These are phyloP conservation scores for Threskiornis aethiopicus DNA, from an alignment of 2,797 vertebrate genomes.

Conservation along the genomic window DNA sequence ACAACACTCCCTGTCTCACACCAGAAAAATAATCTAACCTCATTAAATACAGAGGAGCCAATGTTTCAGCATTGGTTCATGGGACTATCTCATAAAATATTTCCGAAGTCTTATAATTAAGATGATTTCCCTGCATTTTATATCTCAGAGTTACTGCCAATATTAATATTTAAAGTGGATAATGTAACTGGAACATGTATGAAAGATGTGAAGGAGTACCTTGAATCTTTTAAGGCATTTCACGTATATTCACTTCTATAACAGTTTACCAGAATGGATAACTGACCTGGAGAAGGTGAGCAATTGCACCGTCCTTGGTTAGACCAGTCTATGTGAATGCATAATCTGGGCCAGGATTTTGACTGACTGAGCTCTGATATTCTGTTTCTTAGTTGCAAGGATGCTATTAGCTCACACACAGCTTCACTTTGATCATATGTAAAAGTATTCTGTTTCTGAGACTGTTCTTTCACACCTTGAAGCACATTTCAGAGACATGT, in stretches of 20 bases:
- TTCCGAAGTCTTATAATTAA: not conserved
- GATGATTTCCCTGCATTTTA: not conserved
- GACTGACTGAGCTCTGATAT: not conserved
- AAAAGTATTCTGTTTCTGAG: not conserved
- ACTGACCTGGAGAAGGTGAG: not conserved
- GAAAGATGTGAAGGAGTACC: not conserved
- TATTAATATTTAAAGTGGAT: not conserved
- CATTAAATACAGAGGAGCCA: not conserved
- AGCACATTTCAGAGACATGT: not conserved
- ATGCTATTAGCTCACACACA: not conserved
- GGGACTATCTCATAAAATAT: constrained; percentile 13
- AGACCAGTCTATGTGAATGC: not conserved
- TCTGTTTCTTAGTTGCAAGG: not conserved
- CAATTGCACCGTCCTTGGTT: not conserved
- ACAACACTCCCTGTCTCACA: not conserved
- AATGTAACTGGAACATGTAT: not conserved
- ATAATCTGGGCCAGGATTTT: not conserved
- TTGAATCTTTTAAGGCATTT: not conserved
- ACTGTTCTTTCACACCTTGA: not conserved
- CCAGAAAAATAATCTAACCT: not conserved
- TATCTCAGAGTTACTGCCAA: not conserved
- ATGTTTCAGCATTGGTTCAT: not conserved
- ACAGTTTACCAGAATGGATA: not conserved
- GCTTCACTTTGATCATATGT: not conserved
- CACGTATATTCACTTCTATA: not conserved